Evolutionary conservation across 2,888 invertebrate species (phyloP).

Genomic region (Rhagonycha lutea): DNA sequence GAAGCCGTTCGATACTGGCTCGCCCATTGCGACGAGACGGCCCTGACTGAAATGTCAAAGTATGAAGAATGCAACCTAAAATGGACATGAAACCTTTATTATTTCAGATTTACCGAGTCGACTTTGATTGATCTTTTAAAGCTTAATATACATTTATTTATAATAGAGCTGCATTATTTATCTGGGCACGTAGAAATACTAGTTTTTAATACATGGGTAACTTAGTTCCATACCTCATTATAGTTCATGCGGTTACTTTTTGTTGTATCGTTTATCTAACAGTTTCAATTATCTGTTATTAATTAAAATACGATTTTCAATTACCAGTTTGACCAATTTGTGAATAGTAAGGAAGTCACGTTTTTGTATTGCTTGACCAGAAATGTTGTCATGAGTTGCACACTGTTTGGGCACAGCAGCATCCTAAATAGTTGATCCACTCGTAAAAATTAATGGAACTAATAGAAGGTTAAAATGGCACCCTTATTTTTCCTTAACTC

Average conservation of each 20-base stretch:
- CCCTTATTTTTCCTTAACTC: not conserved
- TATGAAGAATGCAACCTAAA: constrained; percentile 20
- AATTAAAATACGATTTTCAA: not conserved
- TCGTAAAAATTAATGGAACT: not conserved
- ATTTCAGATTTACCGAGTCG: constrained; percentile 20
- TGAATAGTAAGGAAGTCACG: not conserved
- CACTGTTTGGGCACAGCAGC: too few relatives aligned
- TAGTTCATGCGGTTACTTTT: not conserved
- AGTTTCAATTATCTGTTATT: not conserved
- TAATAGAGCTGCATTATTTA: constrained; percentile 7
- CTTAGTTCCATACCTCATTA: constrained; percentile 7
- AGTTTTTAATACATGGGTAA: not conserved
- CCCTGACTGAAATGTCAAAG: constrained; percentile 13
- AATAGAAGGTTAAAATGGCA: not conserved
- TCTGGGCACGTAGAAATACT: constrained; percentile 10
- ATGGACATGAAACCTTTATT: constrained; percentile 19
- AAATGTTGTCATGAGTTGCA: not conserved
- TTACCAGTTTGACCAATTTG: not conserved
- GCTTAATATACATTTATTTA: constrained; percentile 2
- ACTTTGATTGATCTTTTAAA: constrained; percentile 15
- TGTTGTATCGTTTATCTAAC: not conserved
- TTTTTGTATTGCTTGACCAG: not conserved
- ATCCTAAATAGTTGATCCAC: not conserved
- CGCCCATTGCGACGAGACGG: not conserved
- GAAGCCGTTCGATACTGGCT: not conserved